These are phyloP conservation scores for Habrosyne pyritoides DNA, from an alignment of 2,888 invertebrate genomes.

Conservation along the genomic window DNA sequence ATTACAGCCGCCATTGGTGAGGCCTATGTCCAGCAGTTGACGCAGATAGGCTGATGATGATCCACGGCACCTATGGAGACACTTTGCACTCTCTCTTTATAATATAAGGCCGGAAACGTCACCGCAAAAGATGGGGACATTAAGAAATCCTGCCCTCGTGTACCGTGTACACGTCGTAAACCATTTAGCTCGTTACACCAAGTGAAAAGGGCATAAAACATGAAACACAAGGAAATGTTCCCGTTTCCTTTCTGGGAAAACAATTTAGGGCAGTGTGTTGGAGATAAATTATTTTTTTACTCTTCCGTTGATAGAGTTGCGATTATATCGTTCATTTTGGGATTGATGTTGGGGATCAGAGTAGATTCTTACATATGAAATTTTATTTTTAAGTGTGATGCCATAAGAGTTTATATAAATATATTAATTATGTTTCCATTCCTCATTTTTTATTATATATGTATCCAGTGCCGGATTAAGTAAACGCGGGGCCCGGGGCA, in stretches of 20 bases:
- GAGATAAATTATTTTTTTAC: neutral
- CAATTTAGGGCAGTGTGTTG: neutral
- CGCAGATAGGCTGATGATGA: too few relatives aligned
- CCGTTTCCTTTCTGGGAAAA: neutral
- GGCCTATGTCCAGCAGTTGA: too few relatives aligned
- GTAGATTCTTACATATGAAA: neutral
- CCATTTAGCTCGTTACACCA: neutral
- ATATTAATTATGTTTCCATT: too few relatives aligned
- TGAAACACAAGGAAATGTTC: neutral
- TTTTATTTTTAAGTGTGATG: too few relatives aligned
- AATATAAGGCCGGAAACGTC: neutral
- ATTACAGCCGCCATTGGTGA: too few relatives aligned
- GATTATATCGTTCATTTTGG: neutral
- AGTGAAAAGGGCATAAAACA: conserved; percentile 1
- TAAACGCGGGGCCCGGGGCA: too few relatives aligned
- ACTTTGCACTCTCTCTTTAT: too few relatives aligned
- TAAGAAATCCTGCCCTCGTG: neutral
- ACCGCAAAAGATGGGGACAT: neutral
- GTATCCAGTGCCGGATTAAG: too few relatives aligned
- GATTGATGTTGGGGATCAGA: neutral
- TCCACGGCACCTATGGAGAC: too few relatives aligned
- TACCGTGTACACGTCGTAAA: neutral
- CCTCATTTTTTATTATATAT: too few relatives aligned
- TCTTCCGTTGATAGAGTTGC: neutral
- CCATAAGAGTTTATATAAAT: too few relatives aligned